Base-by-base conservation (phyloP, 1,140 invertebrate genomes). In the Trichonephila inaurata region DNA sequence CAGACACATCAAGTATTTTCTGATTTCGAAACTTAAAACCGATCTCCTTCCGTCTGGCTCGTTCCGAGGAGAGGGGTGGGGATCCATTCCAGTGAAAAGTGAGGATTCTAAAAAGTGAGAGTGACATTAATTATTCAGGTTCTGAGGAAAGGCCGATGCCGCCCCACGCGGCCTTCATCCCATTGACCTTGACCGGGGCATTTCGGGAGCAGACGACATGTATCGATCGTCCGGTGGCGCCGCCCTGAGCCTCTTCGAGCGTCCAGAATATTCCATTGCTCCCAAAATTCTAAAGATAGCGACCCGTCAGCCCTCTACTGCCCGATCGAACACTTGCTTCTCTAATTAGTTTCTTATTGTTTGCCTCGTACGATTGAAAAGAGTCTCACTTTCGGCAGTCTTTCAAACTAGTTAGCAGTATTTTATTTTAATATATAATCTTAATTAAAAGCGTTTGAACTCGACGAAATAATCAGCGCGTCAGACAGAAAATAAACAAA, bases 121-220 rank as follows among this genome's bases (percentile, higher is more conserved):
- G 12, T 16, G 69, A 28, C n/a, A 77, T 77, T 77, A 77, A 77
- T 77, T 77, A 77, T 77, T 77, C 72, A 77, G 16, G 28, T 77
- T 40, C 72, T 7, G 24, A 24, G 19, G 72, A 77, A 77, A 40
- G 72, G 72, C 28, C 72, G 44, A 40, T 86, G 58, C n/a, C 60
- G 51, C 51, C 51, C 51, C 51, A 12, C 51, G 60, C 60, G 87
- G 87, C 87, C 87, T 89, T 89, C 87, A 89, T 89, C 87, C 87
- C 87, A 89, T 89, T 89, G 87, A 89, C 87, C 87, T 89, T 89
- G 87, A 89, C 87, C 87, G 87, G 66, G 87, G 87, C 40, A 61
- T 44, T 69, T 69, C 21, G 61, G n/a, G 87, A 89, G 40, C 87
- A 89, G 87, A 89, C 87, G 33, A 10, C 62, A 66, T 3, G 14